Base-by-base conservation (phyloP, 2,113 vertebrate genomes). In the Chamaetylas fuelleborni region DNA sequence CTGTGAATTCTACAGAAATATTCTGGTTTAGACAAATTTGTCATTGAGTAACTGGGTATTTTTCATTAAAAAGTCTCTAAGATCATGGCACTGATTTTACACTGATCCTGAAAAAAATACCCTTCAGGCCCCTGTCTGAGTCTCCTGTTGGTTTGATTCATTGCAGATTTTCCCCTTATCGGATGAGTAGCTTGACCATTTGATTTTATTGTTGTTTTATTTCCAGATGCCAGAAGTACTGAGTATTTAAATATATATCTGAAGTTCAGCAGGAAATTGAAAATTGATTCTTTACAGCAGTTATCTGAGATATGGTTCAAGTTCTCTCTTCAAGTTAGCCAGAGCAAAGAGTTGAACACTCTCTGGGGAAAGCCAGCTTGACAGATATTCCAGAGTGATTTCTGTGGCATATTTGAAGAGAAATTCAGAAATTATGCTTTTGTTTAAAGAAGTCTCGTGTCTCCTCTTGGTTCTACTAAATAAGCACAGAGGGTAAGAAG, bases 241-340 rank as follows among this genome's bases (percentile, higher is more conserved):
- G 73, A 82, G 78, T 85, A 96, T 96, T 96, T 95, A 88, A 95
- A 96, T 91, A 89, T 78, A 91, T 95, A 89, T 81, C 81, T 84
- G 87, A 91, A 89, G 87, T 87, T 94, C 84, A 91, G 92, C 87
- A 90, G 93, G 87, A 96, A 96, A 95, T 92, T 95, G 90, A 96
- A 91, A 96, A 96, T 92, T 96, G 90, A 96, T 96, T 96, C 92
- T 95, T 66, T 76, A 85, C 92, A 95, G 87, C 92, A 94, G 88
- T 96, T 93, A 91, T 93, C 65, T 88, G 81, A 96, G 92, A 79
- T 90, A 95, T 65, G 70, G 93, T 93, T 94, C 70, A 53, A 85
- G 78, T 82, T 94, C 90, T 95, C 34, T 0, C 90, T 95, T 92
- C 90, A 36, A 72, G 93, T 86, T 94, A 94, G 53, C 85, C 81